Base-by-base conservation (phyloP, 1,140 invertebrate genomes). In the Zaprionus vittiger region DNA sequence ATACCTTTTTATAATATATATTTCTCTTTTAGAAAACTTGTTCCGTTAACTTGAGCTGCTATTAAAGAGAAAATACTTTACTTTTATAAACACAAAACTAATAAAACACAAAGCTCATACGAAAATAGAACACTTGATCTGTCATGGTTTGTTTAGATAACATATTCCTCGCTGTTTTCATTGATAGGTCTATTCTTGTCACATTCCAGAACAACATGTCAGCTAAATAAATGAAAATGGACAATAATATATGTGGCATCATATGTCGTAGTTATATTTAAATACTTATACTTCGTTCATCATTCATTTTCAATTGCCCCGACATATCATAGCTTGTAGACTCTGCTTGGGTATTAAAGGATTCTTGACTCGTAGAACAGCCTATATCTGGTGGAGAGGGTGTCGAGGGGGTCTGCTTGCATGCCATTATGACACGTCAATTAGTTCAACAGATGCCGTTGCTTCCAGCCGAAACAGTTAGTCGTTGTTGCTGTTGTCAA, bases 371-470 rank as follows among this genome's bases (percentile, higher is more conserved):
- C 9, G 31, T 34, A 34, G 31, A 34, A 34, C 31, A 34, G 31
- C 9, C 31, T 34, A 34, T 34, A 34, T 34, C 31, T 34, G 9
- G 9, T 11, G 31, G 9, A 9, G 9, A 4, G 31, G 14, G 14
- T 34, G 3, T 9, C 28, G 9, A 34, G 9, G 4, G 37, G 37
- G 37, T n/a, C 38, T 9, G n/a, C 41, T 47, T 17, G n/a, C 41
- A 47, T 22, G 47, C 22, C 47, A 24, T 52, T 52, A 52, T 52
- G 47, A 52, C 47, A 52, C 47, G 47, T 38, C 60, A 75, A 75
- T 75, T 75, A 75, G 73, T 63, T 71, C 41, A 59, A 41, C 55
- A 59, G 41, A 73, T 38, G 31, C 41, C 47, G 49, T 41, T 52
- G 26, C 22, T 5, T 24, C n/a, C 22, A 24, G 41, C 41, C 20